Conservation (phyloP, 2,797 vertebrate genomes). For the Nyctalus aviator region DNA sequence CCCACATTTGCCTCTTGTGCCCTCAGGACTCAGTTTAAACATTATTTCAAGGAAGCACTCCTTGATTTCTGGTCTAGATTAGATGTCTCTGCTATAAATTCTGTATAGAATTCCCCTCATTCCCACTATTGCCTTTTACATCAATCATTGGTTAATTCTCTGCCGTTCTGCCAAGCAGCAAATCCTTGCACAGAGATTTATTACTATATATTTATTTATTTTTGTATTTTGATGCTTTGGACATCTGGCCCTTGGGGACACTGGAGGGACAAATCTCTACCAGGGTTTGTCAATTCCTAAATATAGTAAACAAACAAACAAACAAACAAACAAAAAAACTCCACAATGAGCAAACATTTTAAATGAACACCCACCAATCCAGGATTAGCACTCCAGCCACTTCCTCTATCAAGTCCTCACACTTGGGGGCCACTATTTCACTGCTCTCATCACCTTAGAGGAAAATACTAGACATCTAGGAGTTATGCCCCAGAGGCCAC, state of each 20-base stretch:
- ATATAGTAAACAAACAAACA: neutral
- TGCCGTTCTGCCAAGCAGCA: neutral
- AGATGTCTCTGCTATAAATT: neutral
- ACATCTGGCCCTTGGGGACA: neutral
- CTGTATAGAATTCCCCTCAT: neutral
- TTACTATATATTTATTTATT: neutral
- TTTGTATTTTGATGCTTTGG: neutral
- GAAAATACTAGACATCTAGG: neutral
- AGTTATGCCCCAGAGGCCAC: accelerated
- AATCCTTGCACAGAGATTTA: neutral
- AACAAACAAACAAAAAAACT: no score
- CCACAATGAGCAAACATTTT: accelerated
- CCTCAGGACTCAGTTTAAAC: neutral
- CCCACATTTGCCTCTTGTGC: neutral
- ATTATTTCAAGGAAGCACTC: neutral
- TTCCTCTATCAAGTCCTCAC: neutral
- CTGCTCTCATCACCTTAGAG: accelerated
- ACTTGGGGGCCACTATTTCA: no score
- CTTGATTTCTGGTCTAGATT: neutral
- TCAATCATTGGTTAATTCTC: neutral
- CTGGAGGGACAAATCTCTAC: no score
- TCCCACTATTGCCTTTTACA: neutral
- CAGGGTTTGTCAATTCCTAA: neutral
- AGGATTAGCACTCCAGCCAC: neutral
- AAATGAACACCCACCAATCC: neutral